Evolutionary conservation across 2,797 vertebrate genomes (phyloP).

Genomic region (Carapus acus): DNA sequence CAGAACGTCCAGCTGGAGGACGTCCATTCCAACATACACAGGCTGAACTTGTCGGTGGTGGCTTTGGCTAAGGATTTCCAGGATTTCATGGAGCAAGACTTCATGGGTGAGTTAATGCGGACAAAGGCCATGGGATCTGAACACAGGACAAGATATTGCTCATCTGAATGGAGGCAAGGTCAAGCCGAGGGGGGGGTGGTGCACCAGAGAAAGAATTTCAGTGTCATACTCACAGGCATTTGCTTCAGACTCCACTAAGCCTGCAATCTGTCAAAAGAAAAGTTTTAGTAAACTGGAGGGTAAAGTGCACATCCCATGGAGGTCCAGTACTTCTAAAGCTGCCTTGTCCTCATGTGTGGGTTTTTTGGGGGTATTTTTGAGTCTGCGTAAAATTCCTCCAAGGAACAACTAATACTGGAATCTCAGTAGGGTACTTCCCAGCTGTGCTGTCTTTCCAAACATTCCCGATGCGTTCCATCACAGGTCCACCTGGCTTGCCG

Average conservation of each 20-base stretch:
- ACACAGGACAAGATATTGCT: slow-evolving; percentile 25
- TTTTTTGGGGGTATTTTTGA: slow-evolving; percentile 4
- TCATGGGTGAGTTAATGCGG: slow-evolving; percentile 55
- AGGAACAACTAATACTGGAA: not conserved
- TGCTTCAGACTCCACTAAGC: slow-evolving; percentile 34
- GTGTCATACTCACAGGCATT: slow-evolving; percentile 19
- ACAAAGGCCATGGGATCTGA: slow-evolving; percentile 31
- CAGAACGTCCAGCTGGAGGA: slow-evolving; percentile 72
- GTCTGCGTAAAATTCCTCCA: slow-evolving; percentile 7
- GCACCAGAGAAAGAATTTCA: slow-evolving; percentile 47
- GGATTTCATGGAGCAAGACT: slow-evolving; percentile 68
- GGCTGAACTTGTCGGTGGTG: slow-evolving; percentile 79
- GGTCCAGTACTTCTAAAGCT: slow-evolving; percentile 9
- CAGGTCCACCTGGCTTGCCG: slow-evolving; percentile 72
- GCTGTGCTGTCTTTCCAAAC: slow-evolving; percentile 20
- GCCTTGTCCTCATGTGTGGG: no score
- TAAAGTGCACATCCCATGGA: slow-evolving; percentile 21
- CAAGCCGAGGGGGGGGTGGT: slow-evolving; percentile 29
- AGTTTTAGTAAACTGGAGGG: slow-evolving; percentile 39
- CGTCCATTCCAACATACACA: slow-evolving; percentile 65
- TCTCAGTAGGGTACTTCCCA: slow-evolving; percentile 5
- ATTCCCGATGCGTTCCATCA: not conserved
- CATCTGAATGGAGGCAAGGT: slow-evolving; percentile 28
- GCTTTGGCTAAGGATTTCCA: slow-evolving; percentile 72
- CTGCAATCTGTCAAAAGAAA: slow-evolving; percentile 34